These are phyloP conservation scores for Neotoma lepida DNA, from an alignment of 2,113 vertebrate species.

Conservation along the genomic window DNA sequence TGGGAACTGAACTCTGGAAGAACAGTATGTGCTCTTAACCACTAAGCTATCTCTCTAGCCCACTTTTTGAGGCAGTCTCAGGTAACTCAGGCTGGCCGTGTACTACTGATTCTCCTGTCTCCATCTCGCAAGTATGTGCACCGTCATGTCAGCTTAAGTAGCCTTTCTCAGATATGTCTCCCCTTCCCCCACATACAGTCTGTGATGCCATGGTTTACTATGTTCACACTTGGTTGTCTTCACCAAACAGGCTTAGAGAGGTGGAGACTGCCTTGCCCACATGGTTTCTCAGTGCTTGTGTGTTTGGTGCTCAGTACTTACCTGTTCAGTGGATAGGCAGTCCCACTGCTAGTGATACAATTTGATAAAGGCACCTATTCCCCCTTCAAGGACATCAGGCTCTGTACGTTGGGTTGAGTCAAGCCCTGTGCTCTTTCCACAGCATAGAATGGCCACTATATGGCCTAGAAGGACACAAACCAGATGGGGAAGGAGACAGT, in stretches of 20 bases:
- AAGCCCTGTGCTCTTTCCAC: neutral
- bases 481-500: neutral
- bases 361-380: neutral
- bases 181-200: neutral
- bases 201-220: neutral
- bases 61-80: neutral
- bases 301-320: neutral
- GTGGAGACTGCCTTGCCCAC: neutral
- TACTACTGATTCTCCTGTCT: neutral
- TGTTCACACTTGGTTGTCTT: accelerated
- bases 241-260: neutral
- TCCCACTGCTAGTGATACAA: neutral
- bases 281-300: neutral
- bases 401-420: neutral
- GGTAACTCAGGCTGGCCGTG: neutral
- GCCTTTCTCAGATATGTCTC: neutral
- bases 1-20: neutral
- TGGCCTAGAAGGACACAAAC: neutral
- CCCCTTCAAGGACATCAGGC: neutral
- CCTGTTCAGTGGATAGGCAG: neutral
- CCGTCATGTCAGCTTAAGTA: neutral
- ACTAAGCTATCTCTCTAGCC: neutral
- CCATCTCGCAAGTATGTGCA: neutral
- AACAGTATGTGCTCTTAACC: no score
- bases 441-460: neutral